Evolutionary conservation across 2,888 invertebrate species (phyloP).

Genomic region (Plemyria rubiginata): DNA sequence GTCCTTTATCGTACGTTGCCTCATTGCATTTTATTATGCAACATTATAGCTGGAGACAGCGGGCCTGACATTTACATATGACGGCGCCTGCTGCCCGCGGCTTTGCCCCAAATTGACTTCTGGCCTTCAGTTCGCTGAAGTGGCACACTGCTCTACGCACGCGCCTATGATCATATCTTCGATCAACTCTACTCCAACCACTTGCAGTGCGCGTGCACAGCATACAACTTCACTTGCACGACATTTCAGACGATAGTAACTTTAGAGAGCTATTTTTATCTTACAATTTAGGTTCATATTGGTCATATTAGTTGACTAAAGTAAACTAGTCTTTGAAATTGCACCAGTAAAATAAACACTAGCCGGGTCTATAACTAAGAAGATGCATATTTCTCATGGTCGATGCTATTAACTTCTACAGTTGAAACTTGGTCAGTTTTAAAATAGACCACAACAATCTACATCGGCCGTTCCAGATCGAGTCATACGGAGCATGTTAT

Average conservation of each 20-base stretch:
- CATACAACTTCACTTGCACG: constrained; percentile 42
- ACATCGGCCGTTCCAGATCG: constrained; percentile 51
- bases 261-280: constrained; percentile 13
- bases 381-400: constrained; percentile 8
- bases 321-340: constrained; percentile 2
- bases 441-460: constrained; percentile 45
- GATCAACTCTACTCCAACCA: constrained; percentile 48
- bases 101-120: constrained; percentile 71
- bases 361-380: constrained; percentile 3
- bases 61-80: constrained; percentile 69
- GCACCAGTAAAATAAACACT: constrained; percentile 5
- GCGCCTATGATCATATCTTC: constrained; percentile 49
- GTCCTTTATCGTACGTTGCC: constrained; percentile 43
- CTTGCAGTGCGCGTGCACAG: constrained; percentile 50
- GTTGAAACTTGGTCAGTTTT: constrained; percentile 38
- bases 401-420: constrained; percentile 6
- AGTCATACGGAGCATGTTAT: constrained; percentile 67
- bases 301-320: neutral
- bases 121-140: constrained; percentile 67
- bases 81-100: constrained; percentile 60
- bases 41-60: constrained; percentile 60
- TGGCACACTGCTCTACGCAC: constrained; percentile 60
- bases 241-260: constrained; percentile 38
- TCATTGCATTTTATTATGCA: constrained; percentile 55
- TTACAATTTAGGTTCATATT: too few relatives aligned